phyloP scores from a whole-genome alignment of 2,888 invertebrate species.

The Sesamia inferens region DNA sequence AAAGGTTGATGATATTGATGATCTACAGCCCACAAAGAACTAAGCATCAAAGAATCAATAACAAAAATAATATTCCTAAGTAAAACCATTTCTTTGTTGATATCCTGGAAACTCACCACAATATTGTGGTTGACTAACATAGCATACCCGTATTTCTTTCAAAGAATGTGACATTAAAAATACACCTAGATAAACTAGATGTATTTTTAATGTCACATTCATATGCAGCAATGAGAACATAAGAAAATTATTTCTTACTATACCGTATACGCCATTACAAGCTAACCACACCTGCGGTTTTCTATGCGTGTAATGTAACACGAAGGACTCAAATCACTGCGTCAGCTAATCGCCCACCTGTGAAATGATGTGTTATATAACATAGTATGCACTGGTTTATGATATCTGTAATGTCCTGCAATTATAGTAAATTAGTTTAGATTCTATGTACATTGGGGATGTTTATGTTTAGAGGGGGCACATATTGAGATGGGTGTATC shows the following conservation, averaged over 20 bases:
- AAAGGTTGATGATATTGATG: too few relatives aligned
- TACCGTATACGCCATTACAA: constrained; percentile 12
- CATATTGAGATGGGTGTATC: neutral
- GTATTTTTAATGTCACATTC: neutral
- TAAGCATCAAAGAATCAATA: neutral
- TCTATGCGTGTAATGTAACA: constrained; percentile 43
- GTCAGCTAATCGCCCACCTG: constrained; percentile 49
- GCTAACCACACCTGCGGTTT: constrained; percentile 55
- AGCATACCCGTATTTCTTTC: neutral
- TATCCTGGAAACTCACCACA: neutral
- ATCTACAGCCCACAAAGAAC: neutral
- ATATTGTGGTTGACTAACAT: neutral
- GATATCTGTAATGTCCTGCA: neutral
- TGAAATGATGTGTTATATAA: constrained; percentile 45
- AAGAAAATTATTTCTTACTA: neutral
- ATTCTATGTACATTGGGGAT: neutral
- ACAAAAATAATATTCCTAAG: neutral
- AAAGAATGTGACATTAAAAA: constrained; percentile 16
- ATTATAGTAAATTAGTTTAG: neutral
- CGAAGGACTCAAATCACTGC: constrained; percentile 42
- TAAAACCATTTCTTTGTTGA: neutral
- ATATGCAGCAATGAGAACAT: neutral
- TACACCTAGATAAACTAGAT: neutral
- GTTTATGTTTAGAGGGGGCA: neutral
- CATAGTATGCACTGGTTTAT: constrained; percentile 3